phyloP scores from a whole-genome alignment of 1,140 invertebrate species.

The Sarcophaga peregrina region DNA sequence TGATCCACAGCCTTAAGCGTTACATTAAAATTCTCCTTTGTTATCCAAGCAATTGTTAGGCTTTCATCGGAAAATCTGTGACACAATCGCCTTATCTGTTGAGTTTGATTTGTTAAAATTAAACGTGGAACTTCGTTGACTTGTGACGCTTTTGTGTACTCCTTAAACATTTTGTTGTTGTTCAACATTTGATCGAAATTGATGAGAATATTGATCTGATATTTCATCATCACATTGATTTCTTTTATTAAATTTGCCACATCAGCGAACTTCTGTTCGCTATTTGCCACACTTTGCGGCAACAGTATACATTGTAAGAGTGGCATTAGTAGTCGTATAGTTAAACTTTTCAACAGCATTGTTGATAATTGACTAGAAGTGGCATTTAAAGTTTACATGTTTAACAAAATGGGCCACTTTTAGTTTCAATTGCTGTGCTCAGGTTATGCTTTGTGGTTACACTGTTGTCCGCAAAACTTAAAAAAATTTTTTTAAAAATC shows the following conservation, averaged over 20 bases:
- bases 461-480: too few relatives aligned
- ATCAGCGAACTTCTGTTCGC: neutral
- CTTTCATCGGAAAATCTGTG: neutral
- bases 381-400: too few relatives aligned
- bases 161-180: too few relatives aligned
- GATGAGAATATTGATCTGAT: neutral
- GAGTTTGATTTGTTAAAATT: neutral
- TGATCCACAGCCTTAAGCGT: neutral
- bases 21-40: neutral
- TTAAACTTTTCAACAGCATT: neutral
- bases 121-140: neutral
- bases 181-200: neutral
- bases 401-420: too few relatives aligned
- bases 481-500: too few relatives aligned
- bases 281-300: neutral
- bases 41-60: conserved; percentile 11
- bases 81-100: neutral
- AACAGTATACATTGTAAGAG: neutral
- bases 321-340: neutral
- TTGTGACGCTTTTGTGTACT: too few relatives aligned
- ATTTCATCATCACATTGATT: neutral
- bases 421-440: too few relatives aligned
- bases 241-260: neutral
- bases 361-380: neutral
- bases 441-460: too few relatives aligned